phyloP scores from a whole-genome alignment of 2,888 invertebrate species.

The Camptogramma bilineatum region DNA sequence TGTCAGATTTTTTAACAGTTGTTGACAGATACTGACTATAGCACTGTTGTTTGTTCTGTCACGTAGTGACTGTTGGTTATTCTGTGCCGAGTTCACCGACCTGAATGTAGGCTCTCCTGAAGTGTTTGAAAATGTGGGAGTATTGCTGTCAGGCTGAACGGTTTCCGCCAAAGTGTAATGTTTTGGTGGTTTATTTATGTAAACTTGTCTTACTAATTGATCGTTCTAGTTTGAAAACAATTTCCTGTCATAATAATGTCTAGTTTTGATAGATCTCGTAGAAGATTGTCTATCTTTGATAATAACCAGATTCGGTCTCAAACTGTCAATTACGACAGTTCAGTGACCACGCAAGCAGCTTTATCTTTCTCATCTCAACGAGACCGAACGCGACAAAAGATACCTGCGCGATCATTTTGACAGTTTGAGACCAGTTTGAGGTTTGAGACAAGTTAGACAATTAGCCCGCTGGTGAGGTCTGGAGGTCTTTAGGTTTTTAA shows the following conservation, averaged over 20 bases:
- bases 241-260: neutral
- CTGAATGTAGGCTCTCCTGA: slow-evolving; percentile 19
- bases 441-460: too few relatives aligned
- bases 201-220: neutral
- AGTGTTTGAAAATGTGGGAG: slow-evolving; percentile 23
- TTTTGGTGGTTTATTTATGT: slow-evolving; percentile 5
- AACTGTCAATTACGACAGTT: too few relatives aligned
- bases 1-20: too few relatives aligned
- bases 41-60: neutral
- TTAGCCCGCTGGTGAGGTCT: too few relatives aligned
- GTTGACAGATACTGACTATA: neutral
- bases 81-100: slow-evolving; percentile 24
- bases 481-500: too few relatives aligned
- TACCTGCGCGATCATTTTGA: too few relatives aligned
- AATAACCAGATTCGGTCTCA: too few relatives aligned
- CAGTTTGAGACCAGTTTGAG: too few relatives aligned
- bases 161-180: slow-evolving; percentile 3
- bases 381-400: too few relatives aligned
- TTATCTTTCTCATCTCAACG: too few relatives aligned
- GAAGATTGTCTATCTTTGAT: too few relatives aligned
- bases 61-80: slow-evolving; percentile 7
- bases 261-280: neutral
- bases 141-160: slow-evolving; percentile 17
- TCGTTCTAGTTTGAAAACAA: neutral
- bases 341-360: too few relatives aligned